A percentile compares a stretch with the other conserved stretches of the same genome.
These are phyloP conservation scores for Nasua narica DNA, from an alignment of 2,797 vertebrate species.

Conservation along the genomic window DNA sequence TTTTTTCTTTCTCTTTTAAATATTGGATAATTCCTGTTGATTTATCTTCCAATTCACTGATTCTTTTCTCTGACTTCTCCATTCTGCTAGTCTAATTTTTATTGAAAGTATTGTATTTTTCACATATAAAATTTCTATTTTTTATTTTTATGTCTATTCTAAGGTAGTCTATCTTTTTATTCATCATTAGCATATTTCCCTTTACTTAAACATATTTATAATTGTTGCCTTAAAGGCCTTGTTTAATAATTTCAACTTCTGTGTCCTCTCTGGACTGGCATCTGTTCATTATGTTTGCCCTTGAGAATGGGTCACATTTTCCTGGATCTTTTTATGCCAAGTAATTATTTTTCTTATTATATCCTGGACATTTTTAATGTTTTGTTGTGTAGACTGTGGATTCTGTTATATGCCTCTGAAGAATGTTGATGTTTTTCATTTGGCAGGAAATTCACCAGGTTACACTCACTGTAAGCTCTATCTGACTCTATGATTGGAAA, in stretches of 20 bases:
- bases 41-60: neutral
- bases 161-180: neutral
- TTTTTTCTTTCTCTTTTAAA: neutral
- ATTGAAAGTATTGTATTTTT: neutral
- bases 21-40: neutral
- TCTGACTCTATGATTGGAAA: neutral
- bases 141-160: neutral
- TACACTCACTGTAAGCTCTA: neutral
- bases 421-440: neutral
- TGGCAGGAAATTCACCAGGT: neutral
- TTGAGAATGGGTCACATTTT: conserved; percentile 13
- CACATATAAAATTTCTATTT: neutral
- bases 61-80: neutral
- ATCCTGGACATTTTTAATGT: neutral
- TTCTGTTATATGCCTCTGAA: conserved; percentile 23
- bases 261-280: neutral
- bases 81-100: neutral
- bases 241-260: conserved; percentile 2
- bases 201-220: neutral
- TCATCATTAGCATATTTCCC: neutral
- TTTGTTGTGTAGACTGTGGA: neutral
- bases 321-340: neutral
- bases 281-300: neutral
- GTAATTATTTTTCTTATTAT: neutral
- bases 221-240: neutral